Evolutionary conservation across 2,888 invertebrate species (phyloP).

Genomic region (Halictus quadricinctus): DNA sequence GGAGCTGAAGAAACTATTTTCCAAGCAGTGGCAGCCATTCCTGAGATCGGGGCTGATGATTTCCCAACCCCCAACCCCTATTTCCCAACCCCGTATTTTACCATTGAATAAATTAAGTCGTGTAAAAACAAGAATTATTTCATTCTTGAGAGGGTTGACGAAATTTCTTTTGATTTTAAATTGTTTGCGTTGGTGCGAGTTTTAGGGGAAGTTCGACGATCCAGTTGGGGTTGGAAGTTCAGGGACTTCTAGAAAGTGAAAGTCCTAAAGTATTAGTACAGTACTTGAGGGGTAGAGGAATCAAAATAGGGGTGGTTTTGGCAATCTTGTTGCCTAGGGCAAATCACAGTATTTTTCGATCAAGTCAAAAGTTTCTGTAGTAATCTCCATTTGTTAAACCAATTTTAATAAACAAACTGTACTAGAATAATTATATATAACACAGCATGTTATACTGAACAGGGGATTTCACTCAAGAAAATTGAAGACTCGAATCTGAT

Average conservation of each 20-base stretch:
- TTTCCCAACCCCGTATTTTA: background rate
- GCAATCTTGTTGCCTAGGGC: background rate
- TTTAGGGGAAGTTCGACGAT: background rate
- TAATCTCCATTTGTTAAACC: no score
- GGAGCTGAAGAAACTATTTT: background rate
- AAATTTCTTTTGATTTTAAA: background rate
- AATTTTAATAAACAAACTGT: no score
- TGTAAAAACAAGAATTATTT: background rate
- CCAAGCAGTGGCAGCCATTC: background rate
- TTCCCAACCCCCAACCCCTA: background rate
- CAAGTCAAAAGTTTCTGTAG: background rate
- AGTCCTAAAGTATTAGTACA: background rate
- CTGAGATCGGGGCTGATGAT: background rate
- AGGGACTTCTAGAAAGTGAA: background rate
- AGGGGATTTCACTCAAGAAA: no score
- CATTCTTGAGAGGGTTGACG: background rate
- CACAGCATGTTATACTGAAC: no score
- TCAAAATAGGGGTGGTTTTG: background rate
- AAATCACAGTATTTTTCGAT: background rate
- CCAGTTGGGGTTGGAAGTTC: background rate
- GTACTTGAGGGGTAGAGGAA: no score
- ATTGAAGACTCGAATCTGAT: no score
- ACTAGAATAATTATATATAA: no score
- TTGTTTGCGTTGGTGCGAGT: background rate
- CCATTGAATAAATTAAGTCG: background rate